Evolutionary conservation across 2,888 invertebrate genomes (phyloP).

Genomic region (Buathra laborator): DNA sequence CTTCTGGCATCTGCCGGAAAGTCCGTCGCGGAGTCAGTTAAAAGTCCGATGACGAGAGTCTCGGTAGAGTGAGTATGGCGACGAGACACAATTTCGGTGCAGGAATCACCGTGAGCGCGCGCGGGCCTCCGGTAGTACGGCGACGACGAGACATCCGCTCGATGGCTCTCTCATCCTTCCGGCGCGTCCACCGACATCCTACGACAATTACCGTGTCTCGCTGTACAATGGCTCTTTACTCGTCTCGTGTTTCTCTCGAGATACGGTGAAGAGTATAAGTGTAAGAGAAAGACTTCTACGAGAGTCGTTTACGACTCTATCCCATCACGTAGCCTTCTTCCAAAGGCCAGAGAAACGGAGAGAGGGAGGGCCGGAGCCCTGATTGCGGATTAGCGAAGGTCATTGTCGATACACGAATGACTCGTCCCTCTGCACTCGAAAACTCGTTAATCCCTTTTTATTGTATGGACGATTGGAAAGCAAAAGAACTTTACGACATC

Average conservation of each 20-base stretch:
- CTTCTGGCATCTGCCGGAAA: constrained; percentile 38
- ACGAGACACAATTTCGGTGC: constrained; percentile 16
- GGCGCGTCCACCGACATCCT: constrained; percentile 17
- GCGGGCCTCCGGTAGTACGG: neutral
- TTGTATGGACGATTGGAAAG: constrained; percentile 37
- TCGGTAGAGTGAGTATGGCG: constrained; percentile 4
- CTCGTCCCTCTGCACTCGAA: constrained; percentile 25
- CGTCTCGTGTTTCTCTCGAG: constrained; percentile 18
- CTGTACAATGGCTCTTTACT: constrained; percentile 12
- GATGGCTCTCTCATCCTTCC: constrained; percentile 12
- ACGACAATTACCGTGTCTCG: constrained; percentile 28
- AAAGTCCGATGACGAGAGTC: neutral
- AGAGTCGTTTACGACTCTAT: constrained; percentile 57
- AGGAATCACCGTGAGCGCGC: neutral
- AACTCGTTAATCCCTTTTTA: constrained; percentile 67
- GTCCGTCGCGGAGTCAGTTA: constrained; percentile 26
- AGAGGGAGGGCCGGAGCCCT: constrained; percentile 34
- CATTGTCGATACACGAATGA: constrained; percentile 48
- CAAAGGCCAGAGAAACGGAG: constrained; percentile 24
- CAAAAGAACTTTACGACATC: constrained; percentile 29
- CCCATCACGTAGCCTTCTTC: neutral
- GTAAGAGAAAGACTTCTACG: constrained; percentile 6
- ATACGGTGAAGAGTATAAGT: neutral
- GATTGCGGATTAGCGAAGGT: constrained; percentile 65
- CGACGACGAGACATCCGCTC: constrained; percentile 23